Evolutionary conservation across 2,888 invertebrate genomes (phyloP), one percentile per base, ranked within the genome.

Genomic region (Dysmachus trigonus): DNA sequence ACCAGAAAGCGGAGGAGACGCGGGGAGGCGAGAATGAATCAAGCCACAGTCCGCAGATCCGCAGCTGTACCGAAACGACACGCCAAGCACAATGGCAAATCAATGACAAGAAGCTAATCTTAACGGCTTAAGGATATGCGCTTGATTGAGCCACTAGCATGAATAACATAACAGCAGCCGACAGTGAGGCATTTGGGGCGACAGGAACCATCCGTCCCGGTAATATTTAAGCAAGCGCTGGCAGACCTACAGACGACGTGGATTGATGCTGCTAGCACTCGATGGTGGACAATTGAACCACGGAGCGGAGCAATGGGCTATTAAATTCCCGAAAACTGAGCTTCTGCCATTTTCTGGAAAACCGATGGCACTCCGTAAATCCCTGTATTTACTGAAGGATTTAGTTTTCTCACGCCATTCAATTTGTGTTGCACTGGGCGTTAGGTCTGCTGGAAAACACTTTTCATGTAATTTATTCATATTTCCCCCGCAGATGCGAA

Each of bases 91-190:
- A 79, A 79, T 79, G 30, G 79, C 79, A 79, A 51, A 79, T 51
- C 79, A 79, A 79, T 47, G 79, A 79, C 51, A 82, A 82, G 53
- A 79, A 82, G 82, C 62, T 62, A 82, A 82, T 82, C 82, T 82
- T 82, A 82, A 82, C 35, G 30, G 82, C 82, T 82, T 82, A 71
- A 82, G 82, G 82, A 82, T 62, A 82, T 82, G 82, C 82, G 82
- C 62, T 82, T 82, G 82, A 82, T 82, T 82, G 82, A 71, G 79
- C 79, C 31, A 33, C 33, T 15, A 53, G 18, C 35, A 71, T 62
- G 71, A 53, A 82, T 51, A 71, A 51, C 79, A 38, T 76, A 76
- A 79, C 79, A 79, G 30, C 51, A 30, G n/a, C 51, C 30, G 51
- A 79, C 79, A 51, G 31, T 47, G 79, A 79, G 51, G 30, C 30